Percentiles rank a stretch among this genome's conserved stretches.
These are phyloP conservation scores for Lepus americanus DNA, from an alignment of 2,113 vertebrate genomes.

Conservation along the genomic window DNA sequence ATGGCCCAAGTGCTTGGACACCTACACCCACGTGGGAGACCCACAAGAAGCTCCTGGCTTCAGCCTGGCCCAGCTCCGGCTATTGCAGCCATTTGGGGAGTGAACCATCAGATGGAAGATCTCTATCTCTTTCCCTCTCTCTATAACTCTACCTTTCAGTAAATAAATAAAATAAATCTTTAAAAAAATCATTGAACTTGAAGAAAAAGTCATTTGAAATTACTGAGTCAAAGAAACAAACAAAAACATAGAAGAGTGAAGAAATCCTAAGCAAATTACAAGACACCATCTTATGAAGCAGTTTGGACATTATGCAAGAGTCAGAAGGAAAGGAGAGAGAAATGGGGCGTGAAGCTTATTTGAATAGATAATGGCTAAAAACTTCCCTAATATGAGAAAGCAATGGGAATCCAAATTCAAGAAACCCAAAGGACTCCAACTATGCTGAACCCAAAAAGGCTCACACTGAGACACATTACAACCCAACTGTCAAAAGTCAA, in stretches of 20 bases:
- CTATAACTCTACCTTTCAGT: no score
- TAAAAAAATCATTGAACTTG: no score
- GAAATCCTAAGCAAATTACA: not conserved
- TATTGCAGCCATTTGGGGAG: no score
- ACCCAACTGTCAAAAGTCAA: not conserved
- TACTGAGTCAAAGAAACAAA: not conserved
- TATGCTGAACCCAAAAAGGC: not conserved
- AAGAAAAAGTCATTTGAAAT: not conserved
- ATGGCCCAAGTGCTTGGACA: no score
- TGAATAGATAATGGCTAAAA: slow-evolving; percentile 6
- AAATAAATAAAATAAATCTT: no score
- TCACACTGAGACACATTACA: not conserved
- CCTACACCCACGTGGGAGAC: no score
- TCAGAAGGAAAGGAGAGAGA: not conserved
- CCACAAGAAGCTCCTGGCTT: no score
- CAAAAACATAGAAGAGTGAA: not conserved
- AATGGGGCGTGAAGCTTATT: not conserved
- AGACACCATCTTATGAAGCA: not conserved
- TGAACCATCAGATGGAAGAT: no score
- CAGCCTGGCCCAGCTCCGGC: no score
- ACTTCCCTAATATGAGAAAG: not conserved
- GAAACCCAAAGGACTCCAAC: slow-evolving; percentile 8
- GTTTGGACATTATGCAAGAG: not conserved
- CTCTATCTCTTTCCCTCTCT: no score
- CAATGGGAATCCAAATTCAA: not conserved